phyloP scores from a whole-genome alignment of 1,140 invertebrate genomes.

The Penaeus japonicus region DNA sequence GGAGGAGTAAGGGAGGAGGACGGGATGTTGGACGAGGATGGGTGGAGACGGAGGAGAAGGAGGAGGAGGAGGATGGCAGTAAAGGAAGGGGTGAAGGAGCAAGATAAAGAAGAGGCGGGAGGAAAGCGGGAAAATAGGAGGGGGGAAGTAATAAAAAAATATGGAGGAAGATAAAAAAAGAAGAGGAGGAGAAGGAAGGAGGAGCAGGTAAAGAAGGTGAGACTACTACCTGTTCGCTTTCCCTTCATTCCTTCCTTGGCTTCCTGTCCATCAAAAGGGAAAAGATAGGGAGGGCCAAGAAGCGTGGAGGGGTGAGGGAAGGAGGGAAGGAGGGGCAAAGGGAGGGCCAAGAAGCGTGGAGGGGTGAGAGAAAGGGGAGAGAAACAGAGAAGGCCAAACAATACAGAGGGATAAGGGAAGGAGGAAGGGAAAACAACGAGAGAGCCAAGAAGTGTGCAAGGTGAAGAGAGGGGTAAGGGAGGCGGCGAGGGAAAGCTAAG shows the following conservation, averaged over 20 bases:
- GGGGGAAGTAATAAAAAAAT: neutral
- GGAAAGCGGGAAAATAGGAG: neutral
- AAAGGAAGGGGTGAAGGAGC: neutral
- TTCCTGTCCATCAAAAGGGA: neutral
- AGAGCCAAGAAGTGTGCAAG: no score
- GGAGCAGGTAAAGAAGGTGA: neutral
- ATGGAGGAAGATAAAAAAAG: neutral
- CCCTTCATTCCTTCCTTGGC: no score
- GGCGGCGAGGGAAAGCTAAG: no score
- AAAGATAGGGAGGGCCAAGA: neutral
- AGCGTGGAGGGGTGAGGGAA: neutral
- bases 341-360: neutral
- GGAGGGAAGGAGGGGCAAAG: neutral
- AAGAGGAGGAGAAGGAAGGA: neutral
- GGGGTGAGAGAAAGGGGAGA: neutral
- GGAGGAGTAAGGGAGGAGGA: no score
- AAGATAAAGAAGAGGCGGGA: neutral
- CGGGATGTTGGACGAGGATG: neutral
- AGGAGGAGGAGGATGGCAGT: neutral
- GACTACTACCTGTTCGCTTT: no score
- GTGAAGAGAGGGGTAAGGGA: no score
- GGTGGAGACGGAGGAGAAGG: neutral
- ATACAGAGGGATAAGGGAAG: no score
- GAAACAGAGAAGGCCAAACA: no score
- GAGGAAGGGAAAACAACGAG: no score